Base-by-base conservation (phyloP, 2,797 vertebrate species). In the Nyctibius grandis region DNA sequence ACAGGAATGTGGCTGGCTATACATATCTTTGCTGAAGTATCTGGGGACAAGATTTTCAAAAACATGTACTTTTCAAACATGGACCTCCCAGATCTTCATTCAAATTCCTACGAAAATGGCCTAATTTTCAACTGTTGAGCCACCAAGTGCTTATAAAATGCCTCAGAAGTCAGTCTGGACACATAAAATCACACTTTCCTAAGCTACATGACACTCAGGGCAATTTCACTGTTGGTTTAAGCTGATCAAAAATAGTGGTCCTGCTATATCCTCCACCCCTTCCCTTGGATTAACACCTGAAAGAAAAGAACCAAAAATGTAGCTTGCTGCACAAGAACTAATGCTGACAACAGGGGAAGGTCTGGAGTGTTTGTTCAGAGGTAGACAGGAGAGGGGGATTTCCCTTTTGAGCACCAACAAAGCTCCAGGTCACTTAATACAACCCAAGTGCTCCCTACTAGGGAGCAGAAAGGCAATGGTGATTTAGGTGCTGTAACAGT, bases 361-460 rank as follows among this genome's bases (percentile, higher is more conserved):
- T 34, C 33, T 72, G 44, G 38, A 45, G 50, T 2, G 5, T 63
- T 67, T 44, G 13, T 70, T 53, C 67, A 69, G 79, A 47, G 31
- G 21, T 11, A 50, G 38, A 20, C 15, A 70, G 60, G 34, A 74
- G 31, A 38, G 13, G 6, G 15, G 8, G 8, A 34, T 53, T 85
- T 83, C 73, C 45, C 68, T 63, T 47, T 4, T 12, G 48, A 77
- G 60, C n/a, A 54, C 47, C 80, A 20, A 3, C 40, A 53, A 21
- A 80, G 16, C n/a, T 77, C 44, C 26, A 0, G 11, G 60, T 18
- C 31, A 16, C 28, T 21, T 31, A 36, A 26, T 28, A 44, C 25
- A 85, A 45, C 4, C 14, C 42, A 69, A 9, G 0, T 7, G 17
- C 5, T 45, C 45, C 31, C 45, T 36, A 0, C 3, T 6, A 19